Percentiles rank a stretch among this genome's conserved stretches.
Conservation (phyloP, 2,888 invertebrate species). For the Leptinotarsa rubiginosa region DNA sequence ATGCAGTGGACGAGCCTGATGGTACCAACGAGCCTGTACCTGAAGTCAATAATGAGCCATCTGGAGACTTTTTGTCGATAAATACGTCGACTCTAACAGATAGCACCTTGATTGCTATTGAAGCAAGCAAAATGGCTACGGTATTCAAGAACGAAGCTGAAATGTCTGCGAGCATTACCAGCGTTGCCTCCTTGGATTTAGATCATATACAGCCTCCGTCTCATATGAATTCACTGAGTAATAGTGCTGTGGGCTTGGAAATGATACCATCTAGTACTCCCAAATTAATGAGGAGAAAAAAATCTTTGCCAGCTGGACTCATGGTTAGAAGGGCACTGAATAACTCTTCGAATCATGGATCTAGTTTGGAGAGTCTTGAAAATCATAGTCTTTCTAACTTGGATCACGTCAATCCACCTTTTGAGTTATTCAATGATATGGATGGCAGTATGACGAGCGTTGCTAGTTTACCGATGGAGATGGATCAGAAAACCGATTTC, state of each 20-base stretch:
- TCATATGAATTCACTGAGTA: slow-evolving; percentile 75
- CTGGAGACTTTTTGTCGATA: slow-evolving; percentile 67
- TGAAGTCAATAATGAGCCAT: slow-evolving; percentile 49
- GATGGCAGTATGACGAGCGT: slow-evolving; percentile 87
- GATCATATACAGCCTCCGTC: slow-evolving; percentile 84
- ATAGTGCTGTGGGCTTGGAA: slow-evolving; percentile 59
- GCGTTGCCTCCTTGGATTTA: slow-evolving; percentile 74
- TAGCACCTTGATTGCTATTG: slow-evolving; percentile 79
- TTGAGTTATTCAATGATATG: slow-evolving; percentile 79
- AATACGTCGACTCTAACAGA: slow-evolving; percentile 75
- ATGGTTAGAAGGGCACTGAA: slow-evolving; percentile 80
- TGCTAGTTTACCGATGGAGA: slow-evolving; percentile 79
- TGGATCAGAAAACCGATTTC: slow-evolving; percentile 68
- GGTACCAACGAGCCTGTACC: slow-evolving; percentile 45
- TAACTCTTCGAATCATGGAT: slow-evolving; percentile 63
- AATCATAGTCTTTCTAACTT: slow-evolving; percentile 75
- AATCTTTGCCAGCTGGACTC: slow-evolving; percentile 77
- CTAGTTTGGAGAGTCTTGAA: slow-evolving; percentile 75
- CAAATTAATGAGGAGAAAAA: slow-evolving; percentile 67
- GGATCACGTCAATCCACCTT: slow-evolving; percentile 86
- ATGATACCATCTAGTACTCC: slow-evolving; percentile 56
- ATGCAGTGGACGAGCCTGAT: slow-evolving; percentile 40
- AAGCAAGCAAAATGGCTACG: slow-evolving; percentile 78
- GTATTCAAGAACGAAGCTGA: slow-evolving; percentile 68
- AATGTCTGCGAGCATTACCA: slow-evolving; percentile 73